Percentiles rank a stretch among this genome's conserved stretches.
Evolutionary conservation across 2,797 vertebrate genomes (phyloP).

Genomic region (Parauchenoglanis punctatus): DNA sequence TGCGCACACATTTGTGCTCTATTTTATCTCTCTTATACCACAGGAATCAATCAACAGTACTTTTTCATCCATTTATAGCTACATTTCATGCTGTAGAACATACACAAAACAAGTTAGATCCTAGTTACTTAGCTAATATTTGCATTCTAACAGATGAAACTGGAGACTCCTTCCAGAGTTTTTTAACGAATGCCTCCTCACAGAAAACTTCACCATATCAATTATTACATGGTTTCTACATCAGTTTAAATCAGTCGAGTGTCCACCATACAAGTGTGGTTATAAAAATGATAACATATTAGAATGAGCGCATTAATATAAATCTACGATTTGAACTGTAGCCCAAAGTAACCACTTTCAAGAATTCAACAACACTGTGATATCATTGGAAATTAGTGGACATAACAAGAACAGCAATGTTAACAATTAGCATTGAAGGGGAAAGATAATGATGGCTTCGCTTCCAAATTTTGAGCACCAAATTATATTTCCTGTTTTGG

Average conservation of each 20-base stretch:
- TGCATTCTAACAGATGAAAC: neutral
- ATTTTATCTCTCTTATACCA: neutral
- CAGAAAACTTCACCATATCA: neutral
- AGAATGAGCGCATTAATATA: neutral
- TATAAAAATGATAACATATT: neutral
- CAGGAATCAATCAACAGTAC: neutral
- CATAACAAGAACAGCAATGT: neutral
- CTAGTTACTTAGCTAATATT: neutral
- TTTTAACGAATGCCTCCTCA: neutral
- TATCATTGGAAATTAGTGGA: neutral
- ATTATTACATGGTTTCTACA: neutral
- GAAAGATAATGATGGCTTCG: neutral
- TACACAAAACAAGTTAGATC: neutral
- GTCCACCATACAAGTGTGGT: neutral
- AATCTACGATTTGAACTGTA: neutral
- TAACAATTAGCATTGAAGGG: neutral
- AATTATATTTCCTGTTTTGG: neutral
- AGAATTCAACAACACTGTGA: neutral
- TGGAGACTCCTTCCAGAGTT: neutral
- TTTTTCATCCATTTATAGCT: neutral
- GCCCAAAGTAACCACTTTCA: neutral
- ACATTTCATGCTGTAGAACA: neutral
- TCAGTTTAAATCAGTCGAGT: neutral
- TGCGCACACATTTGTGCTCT: neutral
- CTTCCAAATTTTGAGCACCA: neutral